phyloP scores from a whole-genome alignment of 2,888 invertebrate species.

The Drosophila fulvimacula region DNA sequence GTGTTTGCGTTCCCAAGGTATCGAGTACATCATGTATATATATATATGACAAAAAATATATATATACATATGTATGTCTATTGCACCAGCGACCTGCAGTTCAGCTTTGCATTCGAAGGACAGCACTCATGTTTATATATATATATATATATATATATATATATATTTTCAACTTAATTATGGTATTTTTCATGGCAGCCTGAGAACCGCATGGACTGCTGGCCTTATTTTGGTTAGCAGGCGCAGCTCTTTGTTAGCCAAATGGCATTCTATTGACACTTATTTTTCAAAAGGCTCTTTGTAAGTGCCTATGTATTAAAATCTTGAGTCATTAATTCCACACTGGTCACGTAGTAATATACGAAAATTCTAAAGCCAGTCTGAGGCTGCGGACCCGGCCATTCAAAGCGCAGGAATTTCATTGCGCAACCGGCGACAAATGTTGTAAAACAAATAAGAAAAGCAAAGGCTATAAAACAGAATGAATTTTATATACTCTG shows the following conservation, averaged over 20 bases:
- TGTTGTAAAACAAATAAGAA: slow-evolving; percentile 9
- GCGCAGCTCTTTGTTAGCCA: slow-evolving; percentile 39
- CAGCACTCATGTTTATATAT: slow-evolving; percentile 27
- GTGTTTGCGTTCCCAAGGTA: slow-evolving; percentile 66
- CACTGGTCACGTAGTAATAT: slow-evolving; percentile 67
- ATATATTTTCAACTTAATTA: background rate
- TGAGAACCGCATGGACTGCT: slow-evolving; percentile 20
- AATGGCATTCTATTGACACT: slow-evolving; percentile 23
- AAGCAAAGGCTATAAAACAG: background rate
- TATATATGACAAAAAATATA: background rate
- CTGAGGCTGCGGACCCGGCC: slow-evolving; percentile 20
- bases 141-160: background rate
- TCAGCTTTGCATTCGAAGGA: slow-evolving; percentile 46
- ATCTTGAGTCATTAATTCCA: slow-evolving; percentile 54
- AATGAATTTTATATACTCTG: background rate
- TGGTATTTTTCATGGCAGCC: background rate
- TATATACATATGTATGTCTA: background rate
- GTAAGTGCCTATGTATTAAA: slow-evolving; percentile 20
- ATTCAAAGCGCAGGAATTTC: slow-evolving; percentile 50
- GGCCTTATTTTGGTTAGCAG: slow-evolving; percentile 27
- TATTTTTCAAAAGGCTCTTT: slow-evolving; percentile 38
- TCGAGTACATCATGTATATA: background rate
- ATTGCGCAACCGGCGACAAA: slow-evolving; percentile 52
- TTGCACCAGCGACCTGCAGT: slow-evolving; percentile 39
- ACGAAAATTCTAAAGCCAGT: slow-evolving; percentile 60